Conservation (phyloP, 2,888 invertebrate species). For the Morpho helenor region DNA sequence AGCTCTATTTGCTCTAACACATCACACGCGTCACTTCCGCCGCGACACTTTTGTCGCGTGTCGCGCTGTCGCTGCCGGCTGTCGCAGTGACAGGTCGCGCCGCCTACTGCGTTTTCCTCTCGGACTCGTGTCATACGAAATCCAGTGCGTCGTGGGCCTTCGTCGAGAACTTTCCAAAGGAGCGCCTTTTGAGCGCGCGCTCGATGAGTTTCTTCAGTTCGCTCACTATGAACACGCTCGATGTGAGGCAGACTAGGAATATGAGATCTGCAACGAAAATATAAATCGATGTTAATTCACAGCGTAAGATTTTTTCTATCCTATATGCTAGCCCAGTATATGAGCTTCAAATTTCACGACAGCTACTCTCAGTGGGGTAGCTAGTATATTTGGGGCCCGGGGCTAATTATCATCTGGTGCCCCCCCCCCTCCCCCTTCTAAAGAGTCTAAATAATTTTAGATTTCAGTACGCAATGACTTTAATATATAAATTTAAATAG, state of each 20-base stretch:
- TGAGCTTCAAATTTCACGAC: too few relatives aligned
- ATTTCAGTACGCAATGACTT: too few relatives aligned
- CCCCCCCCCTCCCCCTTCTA: too few relatives aligned
- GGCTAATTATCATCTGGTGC: too few relatives aligned
- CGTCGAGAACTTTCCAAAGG: slow-evolving; percentile 58
- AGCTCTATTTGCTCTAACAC: background rate
- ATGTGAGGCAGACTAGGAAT: slow-evolving; percentile 94
- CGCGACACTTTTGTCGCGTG: background rate
- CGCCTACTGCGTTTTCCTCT: slow-evolving; percentile 63
- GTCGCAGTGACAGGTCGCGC: slow-evolving; percentile 27
- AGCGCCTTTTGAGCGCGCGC: slow-evolving; percentile 82
- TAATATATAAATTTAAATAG: too few relatives aligned
- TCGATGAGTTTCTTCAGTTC: slow-evolving; percentile 95
- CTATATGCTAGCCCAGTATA: too few relatives aligned
- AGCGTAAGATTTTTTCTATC: too few relatives aligned
- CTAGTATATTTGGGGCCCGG: too few relatives aligned
- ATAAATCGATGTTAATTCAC: too few relatives aligned
- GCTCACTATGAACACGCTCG: slow-evolving; percentile 96
- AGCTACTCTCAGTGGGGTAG: too few relatives aligned
- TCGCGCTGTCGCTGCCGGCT: background rate
- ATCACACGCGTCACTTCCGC: background rate
- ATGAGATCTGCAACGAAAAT: slow-evolving; percentile 86
- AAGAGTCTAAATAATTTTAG: too few relatives aligned
- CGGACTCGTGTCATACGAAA: slow-evolving; percentile 85
- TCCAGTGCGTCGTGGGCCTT: slow-evolving; percentile 78